Evolutionary conservation across 2,888 invertebrate genomes (phyloP).

Genomic region (Crocallis elinguaria): DNA sequence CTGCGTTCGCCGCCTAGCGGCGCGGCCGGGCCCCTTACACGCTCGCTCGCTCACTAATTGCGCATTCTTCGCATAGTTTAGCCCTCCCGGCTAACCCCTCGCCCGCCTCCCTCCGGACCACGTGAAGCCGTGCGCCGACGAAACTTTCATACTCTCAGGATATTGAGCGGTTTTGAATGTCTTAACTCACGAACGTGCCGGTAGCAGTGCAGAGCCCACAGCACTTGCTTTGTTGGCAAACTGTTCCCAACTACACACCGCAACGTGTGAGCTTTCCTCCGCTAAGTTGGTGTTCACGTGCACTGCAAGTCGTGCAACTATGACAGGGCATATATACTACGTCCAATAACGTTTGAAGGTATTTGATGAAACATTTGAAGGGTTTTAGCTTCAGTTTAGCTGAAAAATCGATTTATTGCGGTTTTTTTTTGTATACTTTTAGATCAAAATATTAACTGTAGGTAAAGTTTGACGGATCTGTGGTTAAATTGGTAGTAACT

Average conservation of each 20-base stretch:
- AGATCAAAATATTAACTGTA: too few species aligned
- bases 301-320: slow-evolving; percentile 18
- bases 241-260: slow-evolving; percentile 69
- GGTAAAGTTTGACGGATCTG: too few species aligned
- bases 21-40: slow-evolving; percentile 86
- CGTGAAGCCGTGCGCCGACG: slow-evolving; percentile 83
- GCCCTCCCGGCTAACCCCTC: slow-evolving; percentile 87
- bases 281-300: slow-evolving; percentile 34
- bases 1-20: slow-evolving; percentile 84
- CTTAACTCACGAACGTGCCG: slow-evolving; percentile 83
- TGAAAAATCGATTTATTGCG: neutral
- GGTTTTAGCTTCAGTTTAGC: neutral
- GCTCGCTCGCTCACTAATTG: slow-evolving; percentile 95
- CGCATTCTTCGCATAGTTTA: slow-evolving; percentile 98
- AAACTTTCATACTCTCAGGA: slow-evolving; percentile 84
- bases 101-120: slow-evolving; percentile 81
- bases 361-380: neutral
- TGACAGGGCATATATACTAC: neutral
- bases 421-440: neutral
- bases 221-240: slow-evolving; percentile 73
- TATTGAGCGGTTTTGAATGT: slow-evolving; percentile 86
- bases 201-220: slow-evolving; percentile 59
- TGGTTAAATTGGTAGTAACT: too few species aligned
- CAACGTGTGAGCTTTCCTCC: slow-evolving; percentile 52
- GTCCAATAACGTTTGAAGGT: slow-evolving; percentile 5